These are phyloP conservation scores for Galaxias olidus DNA, from an alignment of 2,797 vertebrate genomes.

Conservation along the genomic window DNA sequence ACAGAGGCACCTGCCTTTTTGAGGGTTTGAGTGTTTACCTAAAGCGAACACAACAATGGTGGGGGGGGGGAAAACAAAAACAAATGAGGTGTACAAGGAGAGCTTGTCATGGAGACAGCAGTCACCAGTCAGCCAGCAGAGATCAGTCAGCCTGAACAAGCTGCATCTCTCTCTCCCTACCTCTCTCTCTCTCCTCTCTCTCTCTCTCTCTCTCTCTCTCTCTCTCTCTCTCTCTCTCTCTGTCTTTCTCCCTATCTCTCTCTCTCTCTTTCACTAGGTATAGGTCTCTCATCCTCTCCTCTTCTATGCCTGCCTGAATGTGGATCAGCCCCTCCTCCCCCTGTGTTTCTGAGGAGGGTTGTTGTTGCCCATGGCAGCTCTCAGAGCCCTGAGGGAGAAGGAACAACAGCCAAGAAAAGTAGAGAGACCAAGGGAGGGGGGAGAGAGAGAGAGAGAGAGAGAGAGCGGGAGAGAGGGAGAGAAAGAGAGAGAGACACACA, in stretches of 20 bases:
- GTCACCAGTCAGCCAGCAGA: slow-evolving; percentile 32
- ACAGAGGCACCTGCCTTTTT: too few relatives aligned
- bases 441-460: slow-evolving; percentile 10
- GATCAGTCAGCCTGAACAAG: slow-evolving; percentile 58
- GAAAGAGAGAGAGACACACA: neutral
- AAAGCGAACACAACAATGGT: slow-evolving; percentile 45
- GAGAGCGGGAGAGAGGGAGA: neutral
- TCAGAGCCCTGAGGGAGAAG: slow-evolving; percentile 47
- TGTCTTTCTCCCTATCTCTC: slow-evolving; percentile 14
- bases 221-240: slow-evolving; percentile 36
- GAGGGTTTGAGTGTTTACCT: slow-evolving; percentile 66
- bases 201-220: slow-evolving; percentile 45
- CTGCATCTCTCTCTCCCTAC: slow-evolving; percentile 46
- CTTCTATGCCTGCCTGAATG: too few relatives aligned
- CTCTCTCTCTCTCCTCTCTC: slow-evolving; percentile 45
- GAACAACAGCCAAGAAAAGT: slow-evolving; percentile 41
- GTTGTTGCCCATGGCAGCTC: slow-evolving; percentile 56
- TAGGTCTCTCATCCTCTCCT: too few relatives aligned
- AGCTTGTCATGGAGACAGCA: slow-evolving; percentile 50
- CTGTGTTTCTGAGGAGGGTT: slow-evolving; percentile 39
- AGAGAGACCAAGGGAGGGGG: slow-evolving; percentile 16
- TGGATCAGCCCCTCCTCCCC: slow-evolving; percentile 39
- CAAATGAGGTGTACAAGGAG: slow-evolving; percentile 54
- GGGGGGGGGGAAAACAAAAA: slow-evolving; percentile 38
- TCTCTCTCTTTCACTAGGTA: too few relatives aligned